Evolutionary conservation across 2,113 vertebrate genomes (phyloP).

Genomic region (Cepphus grylle): DNA sequence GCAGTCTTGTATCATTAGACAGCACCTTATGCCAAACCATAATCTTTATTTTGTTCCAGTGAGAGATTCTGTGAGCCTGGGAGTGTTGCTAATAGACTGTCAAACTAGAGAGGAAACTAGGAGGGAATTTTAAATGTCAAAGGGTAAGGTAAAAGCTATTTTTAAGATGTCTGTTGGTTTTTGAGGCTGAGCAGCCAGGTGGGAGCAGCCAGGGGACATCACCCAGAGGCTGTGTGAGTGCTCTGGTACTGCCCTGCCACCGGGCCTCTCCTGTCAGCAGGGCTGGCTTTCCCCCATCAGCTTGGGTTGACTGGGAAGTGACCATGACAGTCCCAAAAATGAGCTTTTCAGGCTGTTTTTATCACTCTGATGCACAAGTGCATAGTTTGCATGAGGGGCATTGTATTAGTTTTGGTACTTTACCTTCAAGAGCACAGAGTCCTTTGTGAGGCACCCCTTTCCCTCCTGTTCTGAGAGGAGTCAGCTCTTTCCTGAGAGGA

Average conservation of each 20-base stretch:
- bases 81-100: not conserved
- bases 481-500: not conserved
- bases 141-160: not conserved
- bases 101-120: not conserved
- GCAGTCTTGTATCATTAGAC: not conserved
- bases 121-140: not conserved
- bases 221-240: not conserved
- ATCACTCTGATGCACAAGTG: fast-evolving
- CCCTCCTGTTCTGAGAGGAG: not conserved
- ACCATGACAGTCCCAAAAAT: fast-evolving
- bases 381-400: fast-evolving
- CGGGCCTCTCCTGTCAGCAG: not conserved
- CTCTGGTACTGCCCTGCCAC: too few relatives aligned
- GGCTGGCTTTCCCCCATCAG: not conserved
- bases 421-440: fast-evolving
- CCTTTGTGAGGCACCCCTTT: fast-evolving
- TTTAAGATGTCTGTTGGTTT: not conserved
- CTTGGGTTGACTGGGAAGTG: fast-evolving
- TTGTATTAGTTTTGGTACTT: fast-evolving
- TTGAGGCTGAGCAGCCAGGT: not conserved
- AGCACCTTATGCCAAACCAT: not conserved
- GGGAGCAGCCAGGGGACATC: not conserved
- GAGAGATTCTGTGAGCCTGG: not conserved
- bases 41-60: not conserved
- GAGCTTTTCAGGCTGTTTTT: not conserved